Conservation (phyloP, 2,797 vertebrate genomes). For the Microctenopoma steveboyesi region DNA sequence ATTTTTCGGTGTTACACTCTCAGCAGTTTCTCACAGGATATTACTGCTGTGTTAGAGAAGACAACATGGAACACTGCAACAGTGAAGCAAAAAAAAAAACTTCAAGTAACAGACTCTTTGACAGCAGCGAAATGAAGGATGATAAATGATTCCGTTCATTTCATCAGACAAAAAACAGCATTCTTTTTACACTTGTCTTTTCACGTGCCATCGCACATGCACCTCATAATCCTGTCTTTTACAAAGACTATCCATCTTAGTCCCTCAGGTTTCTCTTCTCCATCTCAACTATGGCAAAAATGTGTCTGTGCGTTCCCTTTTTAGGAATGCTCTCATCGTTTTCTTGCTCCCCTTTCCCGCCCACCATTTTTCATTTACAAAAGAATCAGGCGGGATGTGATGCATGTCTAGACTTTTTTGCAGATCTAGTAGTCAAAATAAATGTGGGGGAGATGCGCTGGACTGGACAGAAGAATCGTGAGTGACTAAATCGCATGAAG, state of each 20-base stretch:
- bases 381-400: constrained; percentile 50
- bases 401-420: constrained; percentile 70
- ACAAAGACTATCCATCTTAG: constrained; percentile 58
- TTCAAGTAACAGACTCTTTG: constrained; percentile 14
- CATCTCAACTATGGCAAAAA: constrained; percentile 73
- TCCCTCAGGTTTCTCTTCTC: constrained; percentile 58
- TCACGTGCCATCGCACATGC: constrained; percentile 16
- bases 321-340: constrained; percentile 63
- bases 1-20: constrained; percentile 22
- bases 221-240: constrained; percentile 32
- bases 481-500: constrained; percentile 22
- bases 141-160: constrained; percentile 23
- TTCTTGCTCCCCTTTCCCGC: constrained; percentile 7
- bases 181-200: constrained; percentile 27
- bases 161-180: constrained; percentile 33
- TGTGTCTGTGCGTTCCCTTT: constrained; percentile 72
- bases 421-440: constrained; percentile 71
- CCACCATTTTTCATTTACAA: constrained; percentile 52
- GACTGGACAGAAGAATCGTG: constrained; percentile 57
- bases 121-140: constrained; percentile 22
- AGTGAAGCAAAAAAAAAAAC: constrained; percentile 22
- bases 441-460: constrained; percentile 62
- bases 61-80: constrained; percentile 19
- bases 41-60: constrained; percentile 31
- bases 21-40: constrained; percentile 13